Evolutionary conservation across 2,888 invertebrate genomes (phyloP).

Genomic region (Ophion ellenae): DNA sequence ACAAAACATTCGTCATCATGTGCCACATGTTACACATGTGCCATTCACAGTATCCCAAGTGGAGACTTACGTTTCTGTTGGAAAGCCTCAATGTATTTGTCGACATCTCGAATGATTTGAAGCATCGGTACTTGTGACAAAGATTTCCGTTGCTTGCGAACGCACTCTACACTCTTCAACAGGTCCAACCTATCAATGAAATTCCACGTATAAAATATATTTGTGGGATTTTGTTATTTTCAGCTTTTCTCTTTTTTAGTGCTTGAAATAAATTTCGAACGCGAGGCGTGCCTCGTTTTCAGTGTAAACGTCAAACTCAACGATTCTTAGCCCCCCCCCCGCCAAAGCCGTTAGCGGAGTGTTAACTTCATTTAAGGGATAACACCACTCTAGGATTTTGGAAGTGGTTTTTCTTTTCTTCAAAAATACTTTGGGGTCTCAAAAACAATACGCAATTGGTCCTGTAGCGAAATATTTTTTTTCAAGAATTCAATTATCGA

Average conservation of each 20-base stretch:
- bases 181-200: constrained; percentile 70
- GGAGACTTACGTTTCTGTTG: constrained; percentile 56
- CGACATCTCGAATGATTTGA: constrained; percentile 70
- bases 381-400: too few relatives aligned
- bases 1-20: background rate
- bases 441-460: too few relatives aligned
- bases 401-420: too few relatives aligned
- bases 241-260: background rate
- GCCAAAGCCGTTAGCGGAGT: too few relatives aligned
- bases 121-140: constrained; percentile 67
- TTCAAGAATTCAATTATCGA: too few relatives aligned
- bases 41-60: background rate
- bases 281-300: background rate
- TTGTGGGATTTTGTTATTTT: too few relatives aligned
- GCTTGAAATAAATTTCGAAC: background rate
- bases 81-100: constrained; percentile 57
- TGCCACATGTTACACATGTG: background rate
- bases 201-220: background rate
- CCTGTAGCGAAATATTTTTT: too few relatives aligned
- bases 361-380: too few relatives aligned
- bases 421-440: too few relatives aligned
- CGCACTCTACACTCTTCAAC: constrained; percentile 68
- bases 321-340: too few relatives aligned
- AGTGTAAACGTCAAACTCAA: background rate
- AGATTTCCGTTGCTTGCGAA: constrained; percentile 71